These are phyloP conservation scores for Engystomops pustulosus DNA, from an alignment of 2,113 vertebrate genomes.

Conservation along the genomic window DNA sequence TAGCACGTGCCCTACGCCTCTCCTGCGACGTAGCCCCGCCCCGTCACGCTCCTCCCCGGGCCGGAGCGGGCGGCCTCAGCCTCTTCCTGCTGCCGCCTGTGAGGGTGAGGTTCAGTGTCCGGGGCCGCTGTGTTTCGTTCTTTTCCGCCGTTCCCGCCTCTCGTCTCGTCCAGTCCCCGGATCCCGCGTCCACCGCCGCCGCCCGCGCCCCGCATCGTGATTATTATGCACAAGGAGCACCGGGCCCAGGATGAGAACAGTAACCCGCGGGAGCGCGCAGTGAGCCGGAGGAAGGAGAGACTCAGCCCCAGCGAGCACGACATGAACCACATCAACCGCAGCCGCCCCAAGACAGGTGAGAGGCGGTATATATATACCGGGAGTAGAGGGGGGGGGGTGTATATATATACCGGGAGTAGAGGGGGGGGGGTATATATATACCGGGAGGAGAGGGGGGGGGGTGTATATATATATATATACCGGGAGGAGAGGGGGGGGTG, in stretches of 20 bases:
- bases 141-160: background rate
- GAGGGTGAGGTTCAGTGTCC: constrained; percentile 43
- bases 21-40: background rate
- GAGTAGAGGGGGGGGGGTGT: background rate
- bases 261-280: constrained; percentile 45
- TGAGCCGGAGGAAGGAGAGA: constrained; percentile 45
- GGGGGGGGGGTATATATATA: background rate
- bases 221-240: constrained; percentile 53
- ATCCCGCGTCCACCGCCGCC: background rate
- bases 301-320: constrained; percentile 50
- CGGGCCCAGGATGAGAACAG: constrained; percentile 57
- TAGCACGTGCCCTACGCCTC: background rate
- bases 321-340: constrained; percentile 55
- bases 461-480: background rate
- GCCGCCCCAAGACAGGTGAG: constrained; percentile 42
- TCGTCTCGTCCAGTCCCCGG: background rate
- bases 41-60: background rate
- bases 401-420: background rate
- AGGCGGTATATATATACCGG: too few species aligned
- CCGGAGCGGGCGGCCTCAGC: constrained; percentile 21
- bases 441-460: background rate
- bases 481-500: background rate
- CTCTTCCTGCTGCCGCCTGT: constrained; percentile 47
- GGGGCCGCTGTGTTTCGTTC: background rate
- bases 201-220: background rate